These are phyloP conservation scores for Pogoniulus pusillus DNA, from an alignment of 2,797 vertebrate species.

Conservation along the genomic window DNA sequence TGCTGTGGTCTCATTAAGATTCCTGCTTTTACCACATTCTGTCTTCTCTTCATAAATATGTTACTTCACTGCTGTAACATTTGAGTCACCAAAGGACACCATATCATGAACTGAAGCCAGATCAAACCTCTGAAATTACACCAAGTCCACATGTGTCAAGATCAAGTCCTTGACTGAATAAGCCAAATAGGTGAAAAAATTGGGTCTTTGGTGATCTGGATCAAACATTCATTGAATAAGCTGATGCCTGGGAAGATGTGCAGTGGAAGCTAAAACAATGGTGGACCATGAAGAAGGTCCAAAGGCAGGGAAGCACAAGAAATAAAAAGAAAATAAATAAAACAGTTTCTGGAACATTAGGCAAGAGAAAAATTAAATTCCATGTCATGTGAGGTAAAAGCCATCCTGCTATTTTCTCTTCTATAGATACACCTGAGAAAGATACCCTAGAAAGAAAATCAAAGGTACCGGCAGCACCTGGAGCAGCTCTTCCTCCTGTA, in stretches of 20 bases:
- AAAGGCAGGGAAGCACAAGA: background rate
- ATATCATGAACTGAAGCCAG: background rate
- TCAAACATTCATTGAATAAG: background rate
- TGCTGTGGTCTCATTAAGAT: background rate
- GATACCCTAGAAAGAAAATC: background rate
- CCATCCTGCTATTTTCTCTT: background rate
- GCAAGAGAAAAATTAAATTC: background rate
- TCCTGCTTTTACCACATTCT: background rate
- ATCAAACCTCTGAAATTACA: background rate
- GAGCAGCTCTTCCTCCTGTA: background rate
- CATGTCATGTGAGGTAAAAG: background rate
- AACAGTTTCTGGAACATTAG: background rate
- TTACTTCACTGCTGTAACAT: background rate
- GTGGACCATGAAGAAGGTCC: accelerated
- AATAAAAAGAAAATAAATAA: too few relatives aligned
- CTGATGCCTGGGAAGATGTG: background rate
- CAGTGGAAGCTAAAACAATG: background rate
- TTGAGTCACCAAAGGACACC: background rate
- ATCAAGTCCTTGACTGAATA: background rate
- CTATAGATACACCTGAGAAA: background rate
- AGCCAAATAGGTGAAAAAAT: background rate
- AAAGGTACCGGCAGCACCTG: background rate
- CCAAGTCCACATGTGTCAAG: background rate
- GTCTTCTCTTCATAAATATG: background rate
- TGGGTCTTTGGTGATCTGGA: too few relatives aligned